These are phyloP conservation scores for Etheostoma perlongum DNA, from an alignment of 2,797 vertebrate species.

Conservation along the genomic window DNA sequence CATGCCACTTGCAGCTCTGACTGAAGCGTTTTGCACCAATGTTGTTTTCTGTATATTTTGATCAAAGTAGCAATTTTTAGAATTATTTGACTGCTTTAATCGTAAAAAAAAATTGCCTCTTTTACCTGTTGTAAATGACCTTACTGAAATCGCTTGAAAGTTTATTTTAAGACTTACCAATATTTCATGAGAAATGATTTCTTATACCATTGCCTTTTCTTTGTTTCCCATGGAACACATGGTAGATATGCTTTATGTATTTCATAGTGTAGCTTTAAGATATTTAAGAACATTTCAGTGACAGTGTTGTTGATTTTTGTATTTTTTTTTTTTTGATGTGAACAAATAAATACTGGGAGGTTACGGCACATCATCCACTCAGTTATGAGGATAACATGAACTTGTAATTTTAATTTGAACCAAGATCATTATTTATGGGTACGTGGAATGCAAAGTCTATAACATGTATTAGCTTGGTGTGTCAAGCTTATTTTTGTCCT, in stretches of 20 bases:
- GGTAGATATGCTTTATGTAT: conserved; percentile 72
- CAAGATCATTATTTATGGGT: conserved; percentile 70
- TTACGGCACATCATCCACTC: conserved; percentile 64
- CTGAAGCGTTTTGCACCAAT: conserved; percentile 85
- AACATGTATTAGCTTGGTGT: conserved; percentile 68
- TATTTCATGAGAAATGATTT: conserved; percentile 78
- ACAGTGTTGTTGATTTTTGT: conserved; percentile 45
- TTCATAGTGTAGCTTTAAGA: conserved; percentile 60
- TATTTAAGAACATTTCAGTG: conserved; percentile 60
- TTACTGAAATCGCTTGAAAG: conserved; percentile 63
- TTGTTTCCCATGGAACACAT: conserved; percentile 83
- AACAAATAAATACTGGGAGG: conserved; percentile 60
- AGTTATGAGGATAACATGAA: conserved; percentile 48
- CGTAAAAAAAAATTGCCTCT: conserved; percentile 56
- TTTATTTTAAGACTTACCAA: conserved; percentile 65
- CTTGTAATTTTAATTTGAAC: conserved; percentile 63
- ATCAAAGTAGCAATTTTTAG: conserved; percentile 82
- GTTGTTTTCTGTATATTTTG: conserved; percentile 87
- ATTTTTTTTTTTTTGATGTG: conserved; percentile 35
- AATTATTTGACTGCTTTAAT: conserved; percentile 68
- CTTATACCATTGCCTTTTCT: conserved; percentile 85
- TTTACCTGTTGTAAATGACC: conserved; percentile 70
- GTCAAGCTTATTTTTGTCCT: conserved; percentile 72
- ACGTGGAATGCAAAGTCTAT: conserved; percentile 59
- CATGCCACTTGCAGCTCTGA: conserved; percentile 78